A percentile compares a stretch with the other conserved stretches of the same genome.
Evolutionary conservation across 2,797 vertebrate species (phyloP).

Genomic region (Acomys russatus): DNA sequence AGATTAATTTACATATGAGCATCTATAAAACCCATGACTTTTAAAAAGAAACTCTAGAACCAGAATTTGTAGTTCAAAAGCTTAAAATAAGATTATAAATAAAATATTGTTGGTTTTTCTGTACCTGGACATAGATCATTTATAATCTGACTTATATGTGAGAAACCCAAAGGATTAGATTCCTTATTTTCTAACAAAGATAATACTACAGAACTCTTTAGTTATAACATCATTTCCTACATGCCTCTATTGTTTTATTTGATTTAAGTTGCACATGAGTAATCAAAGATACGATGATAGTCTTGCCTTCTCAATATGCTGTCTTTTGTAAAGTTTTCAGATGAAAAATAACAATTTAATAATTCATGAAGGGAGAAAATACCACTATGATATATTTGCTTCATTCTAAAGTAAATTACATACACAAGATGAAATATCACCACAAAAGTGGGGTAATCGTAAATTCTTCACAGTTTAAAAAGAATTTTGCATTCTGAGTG

Average conservation of each 20-base stretch:
- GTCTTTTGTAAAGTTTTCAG: constrained; percentile 47
- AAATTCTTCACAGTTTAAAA: constrained; percentile 24
- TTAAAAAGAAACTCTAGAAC: constrained; percentile 94
- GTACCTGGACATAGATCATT: constrained; percentile 89
- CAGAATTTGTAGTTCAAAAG: constrained; percentile 99
- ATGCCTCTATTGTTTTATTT: background rate
- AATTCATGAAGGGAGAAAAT: constrained; percentile 72
- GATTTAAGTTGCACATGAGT: constrained; percentile 74
- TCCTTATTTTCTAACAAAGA: constrained; percentile 70
- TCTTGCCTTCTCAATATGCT: constrained; percentile 2
- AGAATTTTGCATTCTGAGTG: background rate
- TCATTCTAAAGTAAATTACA: constrained; percentile 42
- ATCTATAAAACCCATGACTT: constrained; percentile 95
- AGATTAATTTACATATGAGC: constrained; percentile 95
- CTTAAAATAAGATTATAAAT: constrained; percentile 98
- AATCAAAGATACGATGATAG: constrained; percentile 73
- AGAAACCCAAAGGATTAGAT: constrained; percentile 72
- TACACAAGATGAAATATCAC: background rate
- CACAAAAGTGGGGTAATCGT: constrained; percentile 35
- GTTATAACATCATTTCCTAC: constrained; percentile 64
- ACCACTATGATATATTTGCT: constrained; percentile 59
- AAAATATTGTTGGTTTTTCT: constrained; percentile 97
- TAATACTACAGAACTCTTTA: constrained; percentile 69
- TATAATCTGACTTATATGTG: constrained; percentile 86
- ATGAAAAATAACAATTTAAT: constrained; percentile 54